Evolutionary conservation across 2,888 invertebrate genomes (phyloP).

Genomic region (Spisula subtruncata): DNA sequence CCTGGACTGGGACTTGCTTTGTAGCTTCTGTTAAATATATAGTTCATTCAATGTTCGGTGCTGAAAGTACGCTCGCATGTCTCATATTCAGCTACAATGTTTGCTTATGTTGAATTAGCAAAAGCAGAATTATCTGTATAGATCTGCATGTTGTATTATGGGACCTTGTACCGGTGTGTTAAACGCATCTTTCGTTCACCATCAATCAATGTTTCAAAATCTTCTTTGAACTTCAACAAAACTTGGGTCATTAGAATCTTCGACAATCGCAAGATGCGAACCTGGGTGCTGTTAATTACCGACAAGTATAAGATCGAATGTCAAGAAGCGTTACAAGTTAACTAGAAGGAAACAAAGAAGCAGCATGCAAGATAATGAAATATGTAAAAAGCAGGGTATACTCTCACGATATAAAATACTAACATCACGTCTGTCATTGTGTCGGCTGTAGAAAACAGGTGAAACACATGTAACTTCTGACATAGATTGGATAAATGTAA

Average conservation of each 20-base stretch:
- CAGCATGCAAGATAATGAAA: neutral
- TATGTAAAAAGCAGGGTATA: neutral
- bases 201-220: conserved; percentile 2
- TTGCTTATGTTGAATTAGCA: neutral
- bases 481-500: conserved; percentile 10
- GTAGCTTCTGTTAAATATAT: neutral
- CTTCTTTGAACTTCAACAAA: neutral
- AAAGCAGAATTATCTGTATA: neutral
- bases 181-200: neutral
- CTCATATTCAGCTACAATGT: neutral
- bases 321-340: neutral
- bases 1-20: neutral
- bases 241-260: neutral
- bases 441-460: conserved; percentile 9
- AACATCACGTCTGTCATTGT: conserved; percentile 12
- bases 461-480: conserved; percentile 11
- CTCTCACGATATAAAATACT: conserved; percentile 11
- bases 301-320: neutral
- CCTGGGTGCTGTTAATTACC: neutral
- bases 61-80: neutral
- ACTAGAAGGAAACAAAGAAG: neutral
- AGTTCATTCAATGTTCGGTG: neutral
- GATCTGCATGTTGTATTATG: neutral
- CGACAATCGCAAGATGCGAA: neutral
- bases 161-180: neutral